Evolutionary conservation across 2,113 vertebrate species (phyloP).

Genomic region (Amphilophus citrinellus): DNA sequence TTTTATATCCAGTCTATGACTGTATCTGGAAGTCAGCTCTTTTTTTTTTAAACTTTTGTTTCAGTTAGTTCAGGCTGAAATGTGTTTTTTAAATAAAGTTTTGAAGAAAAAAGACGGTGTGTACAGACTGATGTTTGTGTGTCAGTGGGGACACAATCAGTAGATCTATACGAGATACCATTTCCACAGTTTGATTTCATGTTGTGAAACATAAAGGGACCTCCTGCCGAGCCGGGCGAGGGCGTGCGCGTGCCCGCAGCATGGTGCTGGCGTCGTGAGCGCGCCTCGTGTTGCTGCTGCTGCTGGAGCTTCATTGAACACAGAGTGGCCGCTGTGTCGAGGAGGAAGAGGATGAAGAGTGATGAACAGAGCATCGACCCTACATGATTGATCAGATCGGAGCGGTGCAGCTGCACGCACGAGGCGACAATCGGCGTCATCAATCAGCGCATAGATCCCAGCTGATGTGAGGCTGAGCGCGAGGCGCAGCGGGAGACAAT

Average conservation of each 20-base stretch:
- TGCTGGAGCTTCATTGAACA: conserved; percentile 39
- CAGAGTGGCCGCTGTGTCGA: conserved; percentile 1
- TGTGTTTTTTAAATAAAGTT: background rate
- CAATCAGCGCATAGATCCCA: conserved; percentile 22
- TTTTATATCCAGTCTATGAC: background rate
- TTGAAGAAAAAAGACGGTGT: background rate
- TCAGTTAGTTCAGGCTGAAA: background rate
- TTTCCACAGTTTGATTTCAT: rapidly evolving
- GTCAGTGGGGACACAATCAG: background rate
- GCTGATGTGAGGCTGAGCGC: conserved; percentile 18
- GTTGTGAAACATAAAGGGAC: background rate
- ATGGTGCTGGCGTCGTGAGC: conserved; percentile 28
- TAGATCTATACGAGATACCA: background rate
- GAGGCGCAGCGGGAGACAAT: conserved; percentile 15
- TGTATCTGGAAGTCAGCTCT: too few relatives aligned
- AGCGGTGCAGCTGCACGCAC: background rate
- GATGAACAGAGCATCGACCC: conserved; percentile 28
- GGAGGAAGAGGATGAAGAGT: conserved; percentile 43
- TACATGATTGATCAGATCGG: conserved; percentile 38
- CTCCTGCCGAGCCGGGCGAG: conserved; percentile 8
- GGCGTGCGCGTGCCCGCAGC: conserved; percentile 30
- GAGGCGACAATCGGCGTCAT: background rate
- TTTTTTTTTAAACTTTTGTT: background rate
- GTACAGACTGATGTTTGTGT: background rate
- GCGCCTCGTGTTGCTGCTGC: conserved; percentile 41